Percentiles rank a stretch among this genome's conserved stretches.
Conservation (phyloP, 2,888 invertebrate species). For the Drosophila cognata region DNA sequence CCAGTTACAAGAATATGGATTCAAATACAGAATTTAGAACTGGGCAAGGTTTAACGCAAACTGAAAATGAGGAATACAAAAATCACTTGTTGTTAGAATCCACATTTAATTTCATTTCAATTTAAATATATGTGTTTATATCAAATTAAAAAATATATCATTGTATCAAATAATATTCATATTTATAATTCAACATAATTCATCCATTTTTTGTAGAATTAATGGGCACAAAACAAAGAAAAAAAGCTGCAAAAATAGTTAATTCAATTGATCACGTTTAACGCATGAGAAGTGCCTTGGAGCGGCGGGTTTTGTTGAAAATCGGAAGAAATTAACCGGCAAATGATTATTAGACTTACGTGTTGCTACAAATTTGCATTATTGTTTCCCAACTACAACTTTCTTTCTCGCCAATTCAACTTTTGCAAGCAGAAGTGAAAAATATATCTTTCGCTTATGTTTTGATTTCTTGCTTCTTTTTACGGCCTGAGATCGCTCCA, state of each 20-base stretch:
- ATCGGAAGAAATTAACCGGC: constrained; percentile 24
- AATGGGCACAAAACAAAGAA: neutral
- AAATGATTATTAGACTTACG: constrained; percentile 20
- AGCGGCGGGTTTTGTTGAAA: constrained; percentile 1
- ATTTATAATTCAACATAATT: neutral
- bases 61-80: no score
- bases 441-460: constrained; percentile 21
- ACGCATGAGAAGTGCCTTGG: neutral
- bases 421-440: constrained; percentile 23
- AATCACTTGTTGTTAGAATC: no score
- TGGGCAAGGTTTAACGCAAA: no score
- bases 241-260: neutral
- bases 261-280: neutral
- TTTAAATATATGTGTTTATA: neutral
- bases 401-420: constrained; percentile 54
- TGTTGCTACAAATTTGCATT: constrained; percentile 32
- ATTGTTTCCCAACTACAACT: constrained; percentile 49
- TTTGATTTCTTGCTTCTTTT: constrained; percentile 48
- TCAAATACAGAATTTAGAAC: no score
- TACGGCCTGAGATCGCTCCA: constrained; percentile 44
- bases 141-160: neutral
- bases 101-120: no score
- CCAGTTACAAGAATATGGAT: no score
- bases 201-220: neutral
- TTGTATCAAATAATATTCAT: neutral